Base-by-base conservation (phyloP, 64 coral and sea anemone species). In the Stichodactyla helianthus region DNA sequence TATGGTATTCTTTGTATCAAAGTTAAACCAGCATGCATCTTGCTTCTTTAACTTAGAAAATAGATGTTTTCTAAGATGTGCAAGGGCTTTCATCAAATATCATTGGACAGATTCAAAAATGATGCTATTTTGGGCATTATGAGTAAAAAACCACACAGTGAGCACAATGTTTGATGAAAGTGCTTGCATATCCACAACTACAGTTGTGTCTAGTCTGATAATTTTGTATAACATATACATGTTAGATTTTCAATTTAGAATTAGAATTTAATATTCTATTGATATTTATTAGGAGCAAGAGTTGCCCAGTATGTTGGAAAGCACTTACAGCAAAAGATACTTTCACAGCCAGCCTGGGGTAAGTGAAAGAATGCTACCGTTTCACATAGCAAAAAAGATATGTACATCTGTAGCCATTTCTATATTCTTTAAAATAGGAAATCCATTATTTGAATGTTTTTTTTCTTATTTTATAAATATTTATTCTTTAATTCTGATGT, bases 301-400 rank as follows among this genome's bases (percentile, higher is more conserved):
- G 94, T 96, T 35, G 94, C 94, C 18, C 91, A 96, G 55, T 96
- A 96, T 26, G 91, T 90, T 88, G 94, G 94, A 23, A 88, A 83
- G 64, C 79, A 83, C 79, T 77, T 96, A 59, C 94, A 96, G 50
- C 55, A 74, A 58, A 96, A 96, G 77, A 90, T 96, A 60, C 17
- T 87, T 4, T 68, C 67, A 54, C 91, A 96, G 57, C 91, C 94
- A 17, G 91, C 91, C 6, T 96, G 92, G 91, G 88, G 94, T 96
- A 86, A 77, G 85, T 50, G 19, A 78, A 23, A 52, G 10, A 18
- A 18, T 44, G 26, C 23, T 60, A 8, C 22, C 12, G 4, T 17
- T 84, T 22, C 26, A 59, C 35, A 82, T 51, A n/a, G 19, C 5
- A 19, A 44, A 44, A 44, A 44, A 44, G 1, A 44, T 44, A 44